Conservation (phyloP, 2,113 vertebrate species). For the Rhegmatorhina hoffmannsi region DNA sequence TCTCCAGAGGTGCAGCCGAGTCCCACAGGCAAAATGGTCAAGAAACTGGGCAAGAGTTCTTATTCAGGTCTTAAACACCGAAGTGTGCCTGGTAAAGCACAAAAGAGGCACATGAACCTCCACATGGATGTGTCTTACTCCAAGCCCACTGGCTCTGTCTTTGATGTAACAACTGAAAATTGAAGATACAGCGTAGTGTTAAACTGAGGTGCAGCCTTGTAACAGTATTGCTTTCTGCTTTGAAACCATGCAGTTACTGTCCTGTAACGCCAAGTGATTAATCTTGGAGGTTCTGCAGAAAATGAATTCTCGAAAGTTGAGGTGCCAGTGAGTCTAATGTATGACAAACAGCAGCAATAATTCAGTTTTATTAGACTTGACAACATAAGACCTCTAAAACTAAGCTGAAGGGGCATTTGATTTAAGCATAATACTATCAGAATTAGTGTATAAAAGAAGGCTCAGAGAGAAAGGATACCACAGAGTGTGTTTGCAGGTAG, state of each 20-base stretch:
- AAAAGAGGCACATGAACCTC: not conserved
- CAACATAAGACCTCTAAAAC: not conserved
- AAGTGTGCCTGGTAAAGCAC: not conserved
- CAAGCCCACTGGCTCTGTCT: not conserved
- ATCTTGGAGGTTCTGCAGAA: not conserved
- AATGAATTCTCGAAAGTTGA: not conserved
- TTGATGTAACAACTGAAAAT: not conserved
- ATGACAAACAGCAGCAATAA: not conserved
- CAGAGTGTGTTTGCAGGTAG: not conserved
- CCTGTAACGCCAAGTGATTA: not conserved
- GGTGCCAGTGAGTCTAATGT: not conserved
- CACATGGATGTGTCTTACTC: not conserved
- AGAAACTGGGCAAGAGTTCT: not conserved
- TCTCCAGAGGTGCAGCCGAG: fast-evolving
- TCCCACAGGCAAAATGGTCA: not conserved
- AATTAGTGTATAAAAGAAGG: not conserved
- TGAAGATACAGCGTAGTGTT: not conserved
- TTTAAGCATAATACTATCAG: not conserved
- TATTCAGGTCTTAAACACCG: not conserved
- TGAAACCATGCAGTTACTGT: not conserved
- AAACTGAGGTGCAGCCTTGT: not conserved
- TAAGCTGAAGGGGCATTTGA: not conserved
- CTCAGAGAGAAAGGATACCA: not conserved
- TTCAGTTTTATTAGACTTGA: not conserved
- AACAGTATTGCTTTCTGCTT: not conserved